Evolutionary conservation across 2,113 vertebrate species (phyloP).

Genomic region (Tamias sibiricus): DNA sequence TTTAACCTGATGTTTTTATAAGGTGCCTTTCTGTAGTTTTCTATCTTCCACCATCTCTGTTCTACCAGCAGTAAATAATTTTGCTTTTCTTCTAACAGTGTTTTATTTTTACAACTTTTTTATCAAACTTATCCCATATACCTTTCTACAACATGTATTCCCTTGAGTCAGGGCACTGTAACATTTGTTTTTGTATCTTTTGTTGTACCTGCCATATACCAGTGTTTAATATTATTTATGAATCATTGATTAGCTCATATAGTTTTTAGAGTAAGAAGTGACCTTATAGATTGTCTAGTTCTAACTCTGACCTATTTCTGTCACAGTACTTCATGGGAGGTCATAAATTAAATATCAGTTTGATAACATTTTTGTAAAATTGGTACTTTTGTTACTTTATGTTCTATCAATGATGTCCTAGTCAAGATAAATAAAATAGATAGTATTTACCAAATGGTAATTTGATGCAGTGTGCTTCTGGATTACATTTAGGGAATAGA

Average conservation of each 20-base stretch:
- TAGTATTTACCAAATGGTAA: slow-evolving; percentile 3
- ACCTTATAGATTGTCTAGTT: slow-evolving; percentile 17
- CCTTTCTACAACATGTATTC: not conserved
- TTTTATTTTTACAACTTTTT: slow-evolving; percentile 49
- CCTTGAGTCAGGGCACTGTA: not conserved
- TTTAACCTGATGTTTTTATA: not conserved
- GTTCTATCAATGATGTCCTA: slow-evolving; percentile 4
- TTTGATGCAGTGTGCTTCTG: not conserved
- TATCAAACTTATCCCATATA: not conserved
- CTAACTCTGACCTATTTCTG: not conserved
- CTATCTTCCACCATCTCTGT: not conserved
- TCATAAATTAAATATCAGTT: slow-evolving; percentile 15
- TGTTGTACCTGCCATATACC: not conserved
- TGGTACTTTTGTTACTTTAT: slow-evolving; percentile 15
- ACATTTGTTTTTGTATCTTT: slow-evolving; percentile 37
- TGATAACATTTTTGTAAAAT: not conserved
- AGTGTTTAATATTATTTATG: slow-evolving; percentile 20
- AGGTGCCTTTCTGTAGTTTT: slow-evolving; percentile 1
- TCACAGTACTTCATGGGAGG: not conserved
- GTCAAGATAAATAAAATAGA: slow-evolving; percentile 34
- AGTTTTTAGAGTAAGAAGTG: slow-evolving; percentile 23
- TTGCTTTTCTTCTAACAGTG: slow-evolving; percentile 15
- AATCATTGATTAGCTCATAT: not conserved
- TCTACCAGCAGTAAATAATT: not conserved
- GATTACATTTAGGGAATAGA: not conserved